Conservation (phyloP, 92 coral and sea anemone genomes). For the Diadumene lineata region DNA sequence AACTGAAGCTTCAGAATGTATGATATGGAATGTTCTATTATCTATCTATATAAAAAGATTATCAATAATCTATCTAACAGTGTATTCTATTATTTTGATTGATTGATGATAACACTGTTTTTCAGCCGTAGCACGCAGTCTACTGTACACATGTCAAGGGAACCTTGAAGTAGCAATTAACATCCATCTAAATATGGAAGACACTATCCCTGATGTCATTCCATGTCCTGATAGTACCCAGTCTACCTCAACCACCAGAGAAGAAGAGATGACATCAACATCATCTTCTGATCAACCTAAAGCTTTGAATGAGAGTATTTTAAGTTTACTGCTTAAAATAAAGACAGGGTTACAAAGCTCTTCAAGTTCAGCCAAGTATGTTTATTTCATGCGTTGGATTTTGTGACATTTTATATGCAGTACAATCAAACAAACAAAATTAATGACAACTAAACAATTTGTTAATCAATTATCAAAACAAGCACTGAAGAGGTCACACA, state of each 20-base stretch:
- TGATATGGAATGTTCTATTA: no score
- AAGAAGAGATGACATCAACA: no score
- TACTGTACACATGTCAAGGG: slow-evolving; percentile 72
- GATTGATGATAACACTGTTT: neutral
- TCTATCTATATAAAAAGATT: no score
- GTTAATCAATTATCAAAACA: no score
- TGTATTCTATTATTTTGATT: neutral
- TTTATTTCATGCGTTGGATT: no score
- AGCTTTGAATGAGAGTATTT: slow-evolving; percentile 77
- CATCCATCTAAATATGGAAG: slow-evolving; percentile 77
- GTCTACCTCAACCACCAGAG: slow-evolving; percentile 15
- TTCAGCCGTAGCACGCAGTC: slow-evolving; percentile 71
- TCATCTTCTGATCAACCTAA: slow-evolving; percentile 26
- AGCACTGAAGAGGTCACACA: no score
- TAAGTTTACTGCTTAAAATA: slow-evolving; percentile 80
- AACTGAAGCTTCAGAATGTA: slow-evolving; percentile 82
- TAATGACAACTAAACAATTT: no score
- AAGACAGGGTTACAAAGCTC: slow-evolving; percentile 48
- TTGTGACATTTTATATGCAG: neutral
- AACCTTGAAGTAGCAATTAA: slow-evolving; percentile 85
- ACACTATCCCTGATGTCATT: slow-evolving; percentile 59
- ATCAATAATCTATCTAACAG: neutral
- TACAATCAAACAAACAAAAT: neutral
- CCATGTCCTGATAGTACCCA: slow-evolving; percentile 10
- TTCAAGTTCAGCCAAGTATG: slow-evolving; percentile 49